Evolutionary conservation across 2,113 vertebrate genomes (phyloP).

Genomic region (Corydoras sp.): DNA sequence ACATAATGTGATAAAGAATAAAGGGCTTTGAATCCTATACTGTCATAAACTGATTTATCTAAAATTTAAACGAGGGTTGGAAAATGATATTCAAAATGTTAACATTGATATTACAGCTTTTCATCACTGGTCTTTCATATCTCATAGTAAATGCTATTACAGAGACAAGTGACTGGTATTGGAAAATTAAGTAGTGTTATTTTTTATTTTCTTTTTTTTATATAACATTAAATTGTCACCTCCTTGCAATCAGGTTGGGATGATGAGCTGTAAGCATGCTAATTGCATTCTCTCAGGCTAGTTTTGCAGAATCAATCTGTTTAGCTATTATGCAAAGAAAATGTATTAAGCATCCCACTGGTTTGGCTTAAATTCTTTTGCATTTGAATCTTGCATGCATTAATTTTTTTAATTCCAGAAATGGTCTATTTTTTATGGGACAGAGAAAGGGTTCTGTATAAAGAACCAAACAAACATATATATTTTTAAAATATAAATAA

Average conservation of each 20-base stretch:
- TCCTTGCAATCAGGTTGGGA: slow-evolving; percentile 28
- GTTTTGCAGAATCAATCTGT: slow-evolving; percentile 34
- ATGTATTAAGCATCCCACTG: slow-evolving; percentile 25
- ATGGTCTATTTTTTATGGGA: slow-evolving; percentile 12
- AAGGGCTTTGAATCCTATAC: too few relatives aligned
- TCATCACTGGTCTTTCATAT: too few relatives aligned
- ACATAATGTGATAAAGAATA: too few relatives aligned
- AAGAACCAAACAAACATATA: not conserved
- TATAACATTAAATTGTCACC: slow-evolving; percentile 17
- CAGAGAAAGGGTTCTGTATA: not conserved
- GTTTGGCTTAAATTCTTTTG: slow-evolving; percentile 18
- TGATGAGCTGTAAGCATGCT: slow-evolving; percentile 27
- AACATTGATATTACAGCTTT: not conserved
- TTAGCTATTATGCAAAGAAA: slow-evolving; percentile 21
- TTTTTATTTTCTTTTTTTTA: slow-evolving; percentile 6
- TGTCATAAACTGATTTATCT: too few relatives aligned
- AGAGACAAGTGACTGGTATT: not conserved
- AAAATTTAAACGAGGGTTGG: not conserved
- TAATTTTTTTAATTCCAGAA: slow-evolving; percentile 23
- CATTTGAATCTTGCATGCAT: slow-evolving; percentile 24
- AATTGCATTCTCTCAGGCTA: slow-evolving; percentile 43
- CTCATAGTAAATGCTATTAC: not conserved
- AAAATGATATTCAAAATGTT: not conserved
- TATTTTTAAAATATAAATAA: not conserved
- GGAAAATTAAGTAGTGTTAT: slow-evolving; percentile 7